Evolutionary conservation across 2,888 invertebrate species (phyloP).

Genomic region (Cephus runcator): DNA sequence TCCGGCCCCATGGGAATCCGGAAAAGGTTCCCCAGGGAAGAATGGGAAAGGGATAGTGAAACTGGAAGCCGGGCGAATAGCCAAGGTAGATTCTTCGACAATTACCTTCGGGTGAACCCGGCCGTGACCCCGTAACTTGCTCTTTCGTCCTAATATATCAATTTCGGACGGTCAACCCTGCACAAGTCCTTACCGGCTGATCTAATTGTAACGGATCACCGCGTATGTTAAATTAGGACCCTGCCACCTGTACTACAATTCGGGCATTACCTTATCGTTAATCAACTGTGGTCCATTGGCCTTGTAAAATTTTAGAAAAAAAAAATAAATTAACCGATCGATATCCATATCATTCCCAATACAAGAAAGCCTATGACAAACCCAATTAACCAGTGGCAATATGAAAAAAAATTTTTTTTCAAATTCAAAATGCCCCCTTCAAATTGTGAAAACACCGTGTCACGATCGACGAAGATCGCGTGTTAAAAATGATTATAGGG

Average conservation of each 20-base stretch:
- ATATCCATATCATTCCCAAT: background rate
- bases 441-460: background rate
- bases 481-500: too few relatives aligned
- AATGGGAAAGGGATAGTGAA: background rate
- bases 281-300: background rate
- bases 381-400: background rate
- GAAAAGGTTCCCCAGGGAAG: background rate
- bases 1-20: background rate
- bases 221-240: background rate
- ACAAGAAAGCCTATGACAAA: background rate
- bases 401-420: background rate
- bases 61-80: background rate
- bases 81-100: background rate
- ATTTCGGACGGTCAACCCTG: background rate
- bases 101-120: background rate
- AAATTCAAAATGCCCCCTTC: background rate
- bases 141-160: background rate
- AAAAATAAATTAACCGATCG: background rate
- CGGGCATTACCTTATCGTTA: background rate
- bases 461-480: background rate
- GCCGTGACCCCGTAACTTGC: background rate
- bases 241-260: background rate
- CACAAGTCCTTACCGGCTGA: constrained; percentile 1
- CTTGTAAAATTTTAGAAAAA: too few relatives aligned
- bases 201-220: background rate